Evolutionary conservation across 2,797 vertebrate species (phyloP).

Genomic region (Acestrorhynchus altus): DNA sequence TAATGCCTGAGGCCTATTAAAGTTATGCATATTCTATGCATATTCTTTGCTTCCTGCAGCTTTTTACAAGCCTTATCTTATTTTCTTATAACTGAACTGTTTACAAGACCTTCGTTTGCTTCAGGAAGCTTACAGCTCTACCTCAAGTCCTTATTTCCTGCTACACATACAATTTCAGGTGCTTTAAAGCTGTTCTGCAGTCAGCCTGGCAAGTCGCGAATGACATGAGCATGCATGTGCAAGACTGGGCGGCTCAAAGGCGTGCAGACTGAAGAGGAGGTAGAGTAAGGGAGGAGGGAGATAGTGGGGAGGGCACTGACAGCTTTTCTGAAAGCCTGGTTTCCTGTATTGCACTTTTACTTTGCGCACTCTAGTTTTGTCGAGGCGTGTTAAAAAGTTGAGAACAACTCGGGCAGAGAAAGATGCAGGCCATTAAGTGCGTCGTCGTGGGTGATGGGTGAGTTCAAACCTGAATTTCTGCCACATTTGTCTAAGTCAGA

Average conservation of each 20-base stretch:
- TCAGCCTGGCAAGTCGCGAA: not conserved
- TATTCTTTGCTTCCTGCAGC: not conserved
- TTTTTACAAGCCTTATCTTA: not conserved
- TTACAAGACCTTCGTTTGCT: not conserved
- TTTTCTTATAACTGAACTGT: not conserved
- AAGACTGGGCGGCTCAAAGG: conserved; percentile 26
- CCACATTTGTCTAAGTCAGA: not conserved
- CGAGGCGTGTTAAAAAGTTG: conserved; percentile 24
- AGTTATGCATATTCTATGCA: no score
- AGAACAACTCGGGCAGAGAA: conserved; percentile 16
- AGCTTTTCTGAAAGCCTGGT: conserved; percentile 30
- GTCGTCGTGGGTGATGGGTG: conserved; percentile 66
- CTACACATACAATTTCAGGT: not conserved
- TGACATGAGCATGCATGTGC: conserved; percentile 23
- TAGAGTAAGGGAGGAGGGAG: not conserved
- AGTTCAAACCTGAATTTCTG: conserved; percentile 29
- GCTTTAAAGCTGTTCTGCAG: conserved; percentile 14
- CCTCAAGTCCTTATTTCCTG: not conserved
- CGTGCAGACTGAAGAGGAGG: not conserved
- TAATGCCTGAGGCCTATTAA: no score
- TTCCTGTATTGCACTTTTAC: conserved; percentile 59
- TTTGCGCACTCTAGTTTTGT: conserved; percentile 12
- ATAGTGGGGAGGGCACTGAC: not conserved
- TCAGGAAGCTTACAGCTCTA: not conserved
- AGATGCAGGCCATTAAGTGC: conserved; percentile 66